phyloP scores from a whole-genome alignment of 1,140 invertebrate species.

The Aphelenchoides fujianensis region DNA sequence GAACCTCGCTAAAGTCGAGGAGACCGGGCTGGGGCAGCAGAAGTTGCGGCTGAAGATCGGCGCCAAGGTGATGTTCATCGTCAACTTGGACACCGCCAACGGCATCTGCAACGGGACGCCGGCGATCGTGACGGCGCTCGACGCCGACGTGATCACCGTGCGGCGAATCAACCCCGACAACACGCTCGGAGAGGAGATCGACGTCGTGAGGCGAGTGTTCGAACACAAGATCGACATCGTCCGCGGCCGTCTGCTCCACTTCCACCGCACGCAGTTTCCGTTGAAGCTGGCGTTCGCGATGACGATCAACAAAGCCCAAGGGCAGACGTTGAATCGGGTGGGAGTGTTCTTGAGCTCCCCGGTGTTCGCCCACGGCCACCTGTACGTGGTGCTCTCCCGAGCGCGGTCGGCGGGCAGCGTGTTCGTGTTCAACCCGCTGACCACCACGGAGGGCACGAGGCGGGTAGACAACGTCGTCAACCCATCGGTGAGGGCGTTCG shows the following conservation, averaged over 20 bases:
- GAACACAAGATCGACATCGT: neutral
- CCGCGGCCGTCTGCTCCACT: neutral
- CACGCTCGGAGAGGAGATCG: neutral
- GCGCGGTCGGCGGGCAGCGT: slow-evolving; percentile 9
- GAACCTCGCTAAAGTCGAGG: neutral
- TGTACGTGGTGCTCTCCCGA: slow-evolving; percentile 63
- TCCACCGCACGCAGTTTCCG: slow-evolving; percentile 65
- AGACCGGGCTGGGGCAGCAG: neutral
- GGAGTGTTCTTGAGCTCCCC: slow-evolving; percentile 62
- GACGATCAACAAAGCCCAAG: slow-evolving; percentile 68
- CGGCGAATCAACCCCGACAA: neutral
- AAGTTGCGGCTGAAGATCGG: slow-evolving; percentile 15
- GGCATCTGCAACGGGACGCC: slow-evolving; percentile 25
- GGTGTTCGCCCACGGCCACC: slow-evolving; percentile 65
- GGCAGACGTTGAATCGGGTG: slow-evolving; percentile 63
- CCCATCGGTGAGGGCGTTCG: neutral
- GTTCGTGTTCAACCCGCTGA: neutral
- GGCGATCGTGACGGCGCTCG: neutral
- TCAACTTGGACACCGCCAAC: neutral
- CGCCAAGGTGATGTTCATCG: neutral
- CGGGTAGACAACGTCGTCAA: slow-evolving; percentile 8
- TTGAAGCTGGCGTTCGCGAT: slow-evolving; percentile 66
- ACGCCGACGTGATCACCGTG: slow-evolving; percentile 4
- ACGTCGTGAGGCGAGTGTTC: slow-evolving; percentile 8
- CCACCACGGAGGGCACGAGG: neutral